These are phyloP conservation scores for Monopterus albus DNA, from an alignment of 2,113 vertebrate genomes.

Conservation along the genomic window DNA sequence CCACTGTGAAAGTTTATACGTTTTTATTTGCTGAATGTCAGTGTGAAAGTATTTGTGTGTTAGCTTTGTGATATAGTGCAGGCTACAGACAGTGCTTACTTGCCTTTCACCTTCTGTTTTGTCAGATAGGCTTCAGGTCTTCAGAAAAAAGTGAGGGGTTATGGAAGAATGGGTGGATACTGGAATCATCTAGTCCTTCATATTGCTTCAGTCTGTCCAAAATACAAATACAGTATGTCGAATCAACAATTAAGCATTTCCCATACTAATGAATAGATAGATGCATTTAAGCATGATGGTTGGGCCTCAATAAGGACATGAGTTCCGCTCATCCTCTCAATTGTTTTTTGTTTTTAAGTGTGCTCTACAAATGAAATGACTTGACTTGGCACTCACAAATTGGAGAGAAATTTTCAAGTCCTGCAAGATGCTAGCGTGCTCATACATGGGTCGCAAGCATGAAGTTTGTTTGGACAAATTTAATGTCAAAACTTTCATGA, in stretches of 20 bases:
- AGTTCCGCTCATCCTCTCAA: not conserved
- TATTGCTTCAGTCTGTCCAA: not conserved
- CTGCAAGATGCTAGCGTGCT: no score
- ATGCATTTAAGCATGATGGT: conserved; percentile 15
- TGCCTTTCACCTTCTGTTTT: not conserved
- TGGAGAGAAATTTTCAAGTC: no score
- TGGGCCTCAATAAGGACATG: not conserved
- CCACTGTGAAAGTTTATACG: not conserved
- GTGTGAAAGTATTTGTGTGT: conserved; percentile 22
- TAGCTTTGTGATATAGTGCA: not conserved
- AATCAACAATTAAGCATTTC: conserved; percentile 18
- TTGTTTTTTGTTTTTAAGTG: no score
- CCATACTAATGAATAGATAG: not conserved
- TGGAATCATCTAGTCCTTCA: no score
- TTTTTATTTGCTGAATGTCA: conserved; percentile 14
- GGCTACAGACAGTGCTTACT: not conserved
- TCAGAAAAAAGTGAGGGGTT: not conserved
- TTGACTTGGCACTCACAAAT: no score
- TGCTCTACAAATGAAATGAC: no score
- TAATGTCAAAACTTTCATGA: no score
- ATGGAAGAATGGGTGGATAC: not conserved
- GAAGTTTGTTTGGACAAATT: no score
- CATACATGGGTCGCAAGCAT: no score
- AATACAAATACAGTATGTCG: not conserved
- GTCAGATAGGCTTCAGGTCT: not conserved